These are phyloP conservation scores for Melanotaenia nigrans DNA, from an alignment of 2,797 vertebrate genomes.

Conservation along the genomic window DNA sequence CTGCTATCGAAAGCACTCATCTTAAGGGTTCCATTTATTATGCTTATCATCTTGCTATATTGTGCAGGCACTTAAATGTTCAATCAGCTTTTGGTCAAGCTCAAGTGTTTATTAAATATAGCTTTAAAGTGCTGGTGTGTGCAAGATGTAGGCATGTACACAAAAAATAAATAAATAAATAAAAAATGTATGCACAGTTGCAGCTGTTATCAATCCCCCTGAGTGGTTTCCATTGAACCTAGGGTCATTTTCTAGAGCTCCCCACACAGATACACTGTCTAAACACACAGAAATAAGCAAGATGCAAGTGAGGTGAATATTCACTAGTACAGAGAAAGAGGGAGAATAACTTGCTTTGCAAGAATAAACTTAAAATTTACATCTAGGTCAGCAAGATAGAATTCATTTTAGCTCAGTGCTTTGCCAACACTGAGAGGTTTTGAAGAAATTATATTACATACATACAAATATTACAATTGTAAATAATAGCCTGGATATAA, in stretches of 20 bases:
- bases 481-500: constrained; percentile 17
- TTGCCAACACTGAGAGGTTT: not conserved
- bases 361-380: constrained; percentile 28
- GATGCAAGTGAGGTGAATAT: constrained; percentile 23
- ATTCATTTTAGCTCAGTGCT: constrained; percentile 8
- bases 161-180: constrained; percentile 7
- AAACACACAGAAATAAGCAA: constrained; percentile 13
- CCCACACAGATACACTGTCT: constrained; percentile 1
- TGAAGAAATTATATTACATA: not conserved
- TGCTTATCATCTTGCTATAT: constrained; percentile 47
- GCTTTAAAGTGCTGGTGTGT: constrained; percentile 17
- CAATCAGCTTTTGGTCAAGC: constrained; percentile 39
- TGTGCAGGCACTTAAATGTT: constrained; percentile 36
- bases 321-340: constrained; percentile 14
- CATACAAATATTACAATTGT: constrained; percentile 19
- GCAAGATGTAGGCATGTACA: not conserved
- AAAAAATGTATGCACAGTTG: not conserved
- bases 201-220: constrained; percentile 9
- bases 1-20: constrained; percentile 41
- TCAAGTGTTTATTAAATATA: constrained; percentile 42
- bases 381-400: constrained; percentile 14
- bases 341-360: constrained; percentile 1
- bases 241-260: constrained; percentile 21
- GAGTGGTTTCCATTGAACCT: constrained; percentile 24
- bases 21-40: constrained; percentile 37